phyloP scores from a whole-genome alignment of 2,888 invertebrate genomes.

The Noctua pronuba region DNA sequence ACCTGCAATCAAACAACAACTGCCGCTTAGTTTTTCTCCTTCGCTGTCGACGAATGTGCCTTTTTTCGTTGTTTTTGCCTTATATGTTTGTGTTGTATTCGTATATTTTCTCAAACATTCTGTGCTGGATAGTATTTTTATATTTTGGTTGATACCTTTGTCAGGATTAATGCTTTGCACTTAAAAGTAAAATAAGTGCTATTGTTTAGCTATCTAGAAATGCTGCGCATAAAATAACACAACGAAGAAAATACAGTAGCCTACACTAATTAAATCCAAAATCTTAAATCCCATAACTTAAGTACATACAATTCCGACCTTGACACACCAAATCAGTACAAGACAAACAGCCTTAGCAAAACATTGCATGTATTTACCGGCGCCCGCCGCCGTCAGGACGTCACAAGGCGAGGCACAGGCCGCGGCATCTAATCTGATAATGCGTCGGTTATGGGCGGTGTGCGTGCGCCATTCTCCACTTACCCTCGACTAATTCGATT shows the following conservation, averaged over 20 bases:
- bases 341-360: slow-evolving; percentile 65
- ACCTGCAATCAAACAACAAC: slow-evolving; percentile 88
- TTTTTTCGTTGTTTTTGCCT: slow-evolving; percentile 65
- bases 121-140: not conserved
- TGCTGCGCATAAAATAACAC: not conserved
- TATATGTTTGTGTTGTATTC: slow-evolving; percentile 11
- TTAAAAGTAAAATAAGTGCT: not conserved
- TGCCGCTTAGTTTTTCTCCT: slow-evolving; percentile 82
- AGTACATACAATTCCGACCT: slow-evolving; percentile 65
- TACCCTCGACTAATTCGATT: slow-evolving; percentile 78
- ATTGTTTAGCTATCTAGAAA: not conserved
- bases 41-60: slow-evolving; percentile 72
- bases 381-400: slow-evolving; percentile 61
- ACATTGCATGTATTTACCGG: slow-evolving; percentile 66
- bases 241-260: not conserved
- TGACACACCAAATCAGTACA: slow-evolving; percentile 68
- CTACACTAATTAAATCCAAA: not conserved
- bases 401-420: slow-evolving; percentile 61
- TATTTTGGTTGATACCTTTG: not conserved
- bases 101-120: slow-evolving; percentile 14
- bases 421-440: slow-evolving; percentile 77
- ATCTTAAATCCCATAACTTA: slow-evolving; percentile 25
- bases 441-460: slow-evolving; percentile 79
- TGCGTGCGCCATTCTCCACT: slow-evolving; percentile 76
- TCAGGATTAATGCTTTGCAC: not conserved